Evolutionary conservation across 2,888 invertebrate genomes (phyloP).

Genomic region (Pterostichus madidus): DNA sequence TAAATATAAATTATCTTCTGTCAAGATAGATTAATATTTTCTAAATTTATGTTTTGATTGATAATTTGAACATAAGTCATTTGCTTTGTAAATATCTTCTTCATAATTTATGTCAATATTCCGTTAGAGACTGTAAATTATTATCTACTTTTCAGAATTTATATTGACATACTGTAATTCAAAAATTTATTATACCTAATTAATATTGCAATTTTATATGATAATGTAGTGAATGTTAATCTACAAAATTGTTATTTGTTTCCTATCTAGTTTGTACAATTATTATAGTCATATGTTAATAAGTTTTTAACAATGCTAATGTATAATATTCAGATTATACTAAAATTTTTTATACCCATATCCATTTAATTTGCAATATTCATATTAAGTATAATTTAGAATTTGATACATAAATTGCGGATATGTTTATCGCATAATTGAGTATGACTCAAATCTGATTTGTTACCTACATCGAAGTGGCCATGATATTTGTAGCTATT

Average conservation of each 20-base stretch:
- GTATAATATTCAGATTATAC: no score
- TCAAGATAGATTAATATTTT: constrained; percentile 25
- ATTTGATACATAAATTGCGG: no score
- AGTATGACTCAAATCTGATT: constrained; percentile 2
- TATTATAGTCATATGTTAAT: no score
- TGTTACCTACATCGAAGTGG: constrained; percentile 34
- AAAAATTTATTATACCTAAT: constrained; percentile 27
- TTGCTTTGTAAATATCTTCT: constrained; percentile 30
- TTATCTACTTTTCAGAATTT: constrained; percentile 44
- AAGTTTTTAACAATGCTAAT: no score
- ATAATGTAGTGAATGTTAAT: constrained; percentile 14
- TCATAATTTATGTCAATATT: constrained; percentile 33
- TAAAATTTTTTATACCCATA: no score
- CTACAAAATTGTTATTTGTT: not conserved
- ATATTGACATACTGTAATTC: constrained; percentile 32
- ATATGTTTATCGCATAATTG: constrained; percentile 11
- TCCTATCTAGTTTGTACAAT: not conserved
- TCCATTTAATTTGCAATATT: not conserved
- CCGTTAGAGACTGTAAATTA: constrained; percentile 30
- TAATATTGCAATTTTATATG: constrained; percentile 34
- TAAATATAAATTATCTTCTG: constrained; percentile 19
- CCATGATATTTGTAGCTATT: constrained; percentile 41
- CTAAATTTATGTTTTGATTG: constrained; percentile 39
- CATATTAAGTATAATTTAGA: not conserved
- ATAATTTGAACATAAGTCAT: constrained; percentile 34